Evolutionary conservation across 2,797 vertebrate species (phyloP), one percentile per base, ranked within the genome.

Genomic region (Dermochelys coriacea): DNA sequence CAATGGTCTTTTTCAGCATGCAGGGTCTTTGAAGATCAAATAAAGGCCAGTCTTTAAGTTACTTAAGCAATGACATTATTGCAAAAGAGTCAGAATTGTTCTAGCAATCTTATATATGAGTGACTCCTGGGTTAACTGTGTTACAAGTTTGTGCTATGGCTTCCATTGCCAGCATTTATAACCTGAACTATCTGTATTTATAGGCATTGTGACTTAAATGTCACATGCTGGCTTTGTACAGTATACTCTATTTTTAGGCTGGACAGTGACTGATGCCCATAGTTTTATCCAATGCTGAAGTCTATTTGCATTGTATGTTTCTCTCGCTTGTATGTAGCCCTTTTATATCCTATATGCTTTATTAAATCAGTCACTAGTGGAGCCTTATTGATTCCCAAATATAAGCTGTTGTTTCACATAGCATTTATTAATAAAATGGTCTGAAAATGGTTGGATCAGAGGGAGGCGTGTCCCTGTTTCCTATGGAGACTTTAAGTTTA

Each of bases 11-110:
- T 97, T 95, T 97, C 93, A 97, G 95, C 78, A 49, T 64, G 68
- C 83, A 95, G 82, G 79, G 95, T 86, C 95, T 97, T 98, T 98
- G 95, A 98, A 98, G 97, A 97, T 98, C 96, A 98, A 97, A 97
- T 96, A 95, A 87, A 95, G 93, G 91, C 96, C 96, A 96, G 89
- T 96, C 95, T 92, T 91, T 94, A 97, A 97, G 92, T 94, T 94
- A 97, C 85, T 96, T 88, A 94, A 97, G 93, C 92, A 92, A 81
- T 83, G 90, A 49, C 95, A 80, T 95, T 97, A 92, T 95, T 75
- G 37, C 87, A 89, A 80, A 94, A 94, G 93, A 86, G 90, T 97
- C 94, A 91, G 87, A 90, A 91, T 79, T 93, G 81, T 89, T 97
- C 87, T 93, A 93, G 64, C 93, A 94, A 88, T 91, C 91, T 88